A percentile compares a stretch with the other conserved stretches of the same genome.
phyloP scores from a whole-genome alignment of 2,797 vertebrate genomes.

The Oryzias sinensis region DNA sequence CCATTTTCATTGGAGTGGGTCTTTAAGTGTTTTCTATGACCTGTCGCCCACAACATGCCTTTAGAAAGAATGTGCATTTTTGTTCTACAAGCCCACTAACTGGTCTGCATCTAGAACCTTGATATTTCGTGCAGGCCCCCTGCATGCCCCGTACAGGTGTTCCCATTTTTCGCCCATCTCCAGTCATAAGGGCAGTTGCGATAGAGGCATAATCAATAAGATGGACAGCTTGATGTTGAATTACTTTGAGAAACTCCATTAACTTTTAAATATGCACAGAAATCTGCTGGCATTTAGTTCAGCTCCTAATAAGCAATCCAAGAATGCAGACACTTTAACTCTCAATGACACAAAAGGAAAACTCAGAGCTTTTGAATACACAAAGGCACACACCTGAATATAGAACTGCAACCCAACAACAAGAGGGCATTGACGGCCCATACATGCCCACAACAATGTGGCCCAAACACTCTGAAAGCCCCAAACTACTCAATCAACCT shows the following conservation, averaged over 20 bases:
- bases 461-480: slow-evolving; percentile 35
- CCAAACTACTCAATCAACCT: slow-evolving; percentile 41
- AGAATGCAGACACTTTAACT: background rate
- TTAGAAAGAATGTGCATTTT: too few species aligned
- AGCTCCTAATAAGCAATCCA: slow-evolving; percentile 7
- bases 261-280: slow-evolving; percentile 14
- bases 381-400: background rate
- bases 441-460: slow-evolving; percentile 30
- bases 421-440: slow-evolving; percentile 19
- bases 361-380: background rate
- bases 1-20: too few species aligned
- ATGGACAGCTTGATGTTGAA: background rate
- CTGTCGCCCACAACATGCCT: too few species aligned
- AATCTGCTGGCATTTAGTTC: slow-evolving; percentile 9
- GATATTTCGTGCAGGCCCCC: too few species aligned
- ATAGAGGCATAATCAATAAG: too few species aligned
- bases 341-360: slow-evolving; percentile 15
- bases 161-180: too few species aligned
- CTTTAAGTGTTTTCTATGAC: too few species aligned
- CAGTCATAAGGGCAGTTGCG: too few species aligned
- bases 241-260: slow-evolving; percentile 45
- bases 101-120: too few species aligned
- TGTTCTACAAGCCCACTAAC: too few species aligned
- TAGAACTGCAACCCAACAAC: slow-evolving; percentile 13
- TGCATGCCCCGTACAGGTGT: too few species aligned